Evolutionary conservation across 2,113 vertebrate genomes (phyloP), one percentile per base, ranked within the genome.

Genomic region (Clinocottus analis): DNA sequence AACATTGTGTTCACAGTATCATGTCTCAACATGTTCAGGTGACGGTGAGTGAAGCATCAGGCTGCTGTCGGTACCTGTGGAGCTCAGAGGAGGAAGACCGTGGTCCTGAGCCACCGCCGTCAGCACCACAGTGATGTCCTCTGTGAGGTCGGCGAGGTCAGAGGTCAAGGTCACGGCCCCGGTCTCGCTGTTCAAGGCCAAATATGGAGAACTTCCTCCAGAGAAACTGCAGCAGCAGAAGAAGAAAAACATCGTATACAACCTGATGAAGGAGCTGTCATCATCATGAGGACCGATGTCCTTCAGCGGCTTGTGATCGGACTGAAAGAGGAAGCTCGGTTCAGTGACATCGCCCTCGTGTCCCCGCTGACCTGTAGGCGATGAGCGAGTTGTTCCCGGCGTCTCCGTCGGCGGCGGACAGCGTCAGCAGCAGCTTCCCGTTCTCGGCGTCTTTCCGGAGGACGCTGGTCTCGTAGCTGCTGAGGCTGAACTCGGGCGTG

Each of bases 131-230:
- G 51, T 2, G 1, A 79, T 93, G 80, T 95, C 93, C 3, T 91
- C 72, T 39, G 70, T 93, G 75, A 94, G 5, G 21, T 87, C 55
- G 13, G 37, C 37, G 51, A 95, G 74, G 74, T 90, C 86, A 29
- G 77, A 93, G 72, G 89, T 87, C 81, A 95, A 84, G 4, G 82
- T 89, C 73, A 96, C 94, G 17, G 78, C 91, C 53, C 95, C 96
- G 2, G 89, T 96, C 45, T 5, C 12, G 43, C 72, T 61, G 76
- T 96, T 80, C 69, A 96, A 88, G 11, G 2, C 71, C 71, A 96
- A 90, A 85, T 92, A 85, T 75, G 86, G 77, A 31, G 93, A 94
- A n/a, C 66, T 87, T 31, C 35, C 86, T 56, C 60, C 56, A 17
- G 72, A n/a, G 82, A 96, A 82, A 80, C 96, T 96, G 6, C 23